phyloP scores from a whole-genome alignment of 2,888 invertebrate species.

The Scaptomyza cyrtandrae region DNA sequence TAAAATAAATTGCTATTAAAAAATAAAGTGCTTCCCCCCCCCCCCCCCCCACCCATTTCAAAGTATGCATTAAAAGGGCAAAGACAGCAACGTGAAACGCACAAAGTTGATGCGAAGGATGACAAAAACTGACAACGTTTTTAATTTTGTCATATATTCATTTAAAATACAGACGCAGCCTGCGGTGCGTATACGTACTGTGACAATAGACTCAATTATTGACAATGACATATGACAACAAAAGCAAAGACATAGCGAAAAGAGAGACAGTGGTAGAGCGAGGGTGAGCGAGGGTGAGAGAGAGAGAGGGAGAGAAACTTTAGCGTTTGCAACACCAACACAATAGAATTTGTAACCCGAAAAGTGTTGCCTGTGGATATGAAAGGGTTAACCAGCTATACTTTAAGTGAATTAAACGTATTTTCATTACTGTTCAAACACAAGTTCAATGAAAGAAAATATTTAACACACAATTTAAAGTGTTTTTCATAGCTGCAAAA shows the following conservation, averaged over 20 bases:
- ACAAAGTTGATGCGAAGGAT: neutral
- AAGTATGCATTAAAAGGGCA: slow-evolving; percentile 13
- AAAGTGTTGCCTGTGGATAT: neutral
- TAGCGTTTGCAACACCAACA: neutral
- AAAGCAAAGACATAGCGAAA: neutral
- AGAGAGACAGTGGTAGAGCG: neutral
- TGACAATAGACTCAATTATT: slow-evolving; percentile 19
- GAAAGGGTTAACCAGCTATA: neutral
- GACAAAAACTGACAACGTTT: slow-evolving; percentile 11
- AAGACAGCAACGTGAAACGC: slow-evolving; percentile 27
- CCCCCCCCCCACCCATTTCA: slow-evolving; percentile 19
- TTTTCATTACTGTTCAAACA: no score
- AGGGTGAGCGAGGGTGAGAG: neutral
- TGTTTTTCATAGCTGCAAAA: neutral
- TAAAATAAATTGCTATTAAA: slow-evolving; percentile 62
- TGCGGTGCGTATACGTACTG: slow-evolving; percentile 35
- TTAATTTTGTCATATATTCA: slow-evolving; percentile 31
- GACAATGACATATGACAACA: slow-evolving; percentile 15
- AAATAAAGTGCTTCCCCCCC: slow-evolving; percentile 30
- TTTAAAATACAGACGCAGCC: slow-evolving; percentile 5
- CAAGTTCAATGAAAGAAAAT: no score
- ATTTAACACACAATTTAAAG: no score
- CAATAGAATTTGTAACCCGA: neutral
- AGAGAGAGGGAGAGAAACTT: neutral
- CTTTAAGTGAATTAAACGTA: no score